phyloP scores from a whole-genome alignment of 2,888 invertebrate species.

The Idaea straminata region DNA sequence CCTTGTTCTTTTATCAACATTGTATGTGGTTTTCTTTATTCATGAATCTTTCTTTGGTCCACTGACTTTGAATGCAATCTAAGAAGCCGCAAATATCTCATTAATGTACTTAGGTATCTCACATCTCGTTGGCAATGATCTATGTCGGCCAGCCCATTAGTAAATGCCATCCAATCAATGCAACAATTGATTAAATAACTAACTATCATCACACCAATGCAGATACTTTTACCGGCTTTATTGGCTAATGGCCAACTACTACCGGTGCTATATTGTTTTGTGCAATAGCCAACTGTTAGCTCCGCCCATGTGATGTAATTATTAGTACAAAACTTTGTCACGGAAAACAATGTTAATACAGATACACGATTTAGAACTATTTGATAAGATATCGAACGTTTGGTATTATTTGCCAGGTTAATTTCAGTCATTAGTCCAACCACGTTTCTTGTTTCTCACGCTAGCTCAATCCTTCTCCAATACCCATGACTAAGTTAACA shows the following conservation, averaged over 20 bases:
- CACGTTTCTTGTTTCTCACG: not conserved
- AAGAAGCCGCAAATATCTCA: not conserved
- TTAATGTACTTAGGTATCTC: not conserved
- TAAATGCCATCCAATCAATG: slow-evolving; percentile 5
- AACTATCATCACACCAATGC: slow-evolving; percentile 4
- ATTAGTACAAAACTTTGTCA: not conserved
- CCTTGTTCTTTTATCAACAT: not conserved
- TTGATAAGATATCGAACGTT: not conserved
- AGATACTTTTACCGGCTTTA: slow-evolving; percentile 6
- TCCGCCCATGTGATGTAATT: slow-evolving; percentile 23
- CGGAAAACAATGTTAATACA: not conserved
- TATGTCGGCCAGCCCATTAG: slow-evolving; percentile 1
- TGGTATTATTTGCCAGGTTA: not conserved
- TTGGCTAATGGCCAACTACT: slow-evolving; percentile 23
- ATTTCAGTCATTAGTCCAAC: not conserved
- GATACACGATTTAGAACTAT: too few species aligned
- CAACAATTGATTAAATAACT: slow-evolving; percentile 14
- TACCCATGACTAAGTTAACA: not conserved
- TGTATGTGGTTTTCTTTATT: not conserved
- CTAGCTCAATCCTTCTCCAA: not conserved
- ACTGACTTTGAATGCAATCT: not conserved
- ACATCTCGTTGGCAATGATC: slow-evolving; percentile 4
- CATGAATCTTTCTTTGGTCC: not conserved
- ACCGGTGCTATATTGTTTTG: slow-evolving; percentile 17
- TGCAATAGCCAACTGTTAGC: slow-evolving; percentile 22